Evolutionary conservation across 2,113 vertebrate genomes (phyloP), one percentile per base, ranked within the genome.

Genomic region (Todiramphus saurophagus): DNA sequence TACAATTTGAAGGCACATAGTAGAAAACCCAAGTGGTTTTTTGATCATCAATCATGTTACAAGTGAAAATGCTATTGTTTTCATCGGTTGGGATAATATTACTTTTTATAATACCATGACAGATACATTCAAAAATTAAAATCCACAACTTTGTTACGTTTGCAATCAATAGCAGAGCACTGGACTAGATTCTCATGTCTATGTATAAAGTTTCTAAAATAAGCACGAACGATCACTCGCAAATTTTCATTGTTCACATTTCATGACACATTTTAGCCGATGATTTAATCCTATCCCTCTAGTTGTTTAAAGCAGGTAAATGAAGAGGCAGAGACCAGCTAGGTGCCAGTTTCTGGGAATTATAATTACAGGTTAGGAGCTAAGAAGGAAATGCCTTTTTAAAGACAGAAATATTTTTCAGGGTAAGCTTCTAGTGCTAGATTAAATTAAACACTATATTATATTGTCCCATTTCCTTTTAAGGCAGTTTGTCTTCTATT

Each of bases 271-370:
- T 83, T 94, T 84, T 31, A 62, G 56, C 28, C 87, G 68, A 81
- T 15, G 6, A 96, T 84, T 91, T 93, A 96, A 95, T 89, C 83
- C 70, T 80, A 89, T 50, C 44, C 27, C 75, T 70, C 48, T 37
- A 77, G 15, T 53, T 75, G 27, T 56, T 86, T 74, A 70, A 12
- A 94, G 51, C 50, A 68, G 67, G 41, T 33, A 83, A 83, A 83
- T 46, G 55, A 89, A 59, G 39, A 70, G 73, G 87, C 66, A 85
- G 78, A 48, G 44, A 83, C 37, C 73, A 94, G 72, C 16, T 68
- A 67, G 17, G 46, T 87, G 69, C 48, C 91, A 96, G 23, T 81
- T 92, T 94, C 58, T 89, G 39, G 87, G 70, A 95, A 97, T 90
- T 73, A n/a, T 73, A 95, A 95, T 86, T 82, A 12, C 39, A 59